A percentile compares a stretch with the other conserved stretches of the same genome.
Conservation (phyloP, 53 echinoderm and acorn worm species). For the Hippasteria phrygiana region DNA sequence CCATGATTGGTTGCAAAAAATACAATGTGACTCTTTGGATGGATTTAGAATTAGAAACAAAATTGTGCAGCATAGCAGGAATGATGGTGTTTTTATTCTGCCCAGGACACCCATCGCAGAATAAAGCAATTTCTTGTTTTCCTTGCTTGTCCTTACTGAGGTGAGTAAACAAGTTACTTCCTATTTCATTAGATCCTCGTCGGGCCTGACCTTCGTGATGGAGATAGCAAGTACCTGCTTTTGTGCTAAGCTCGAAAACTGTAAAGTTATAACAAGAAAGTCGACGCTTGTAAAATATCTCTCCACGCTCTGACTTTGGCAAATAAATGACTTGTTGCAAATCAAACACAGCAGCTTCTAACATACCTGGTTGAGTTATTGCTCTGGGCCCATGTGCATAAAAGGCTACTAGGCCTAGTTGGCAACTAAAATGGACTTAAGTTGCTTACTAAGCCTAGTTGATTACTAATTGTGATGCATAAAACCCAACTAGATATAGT, state of each 20-base stretch:
- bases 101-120: conserved; percentile 50
- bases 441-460: too few relatives aligned
- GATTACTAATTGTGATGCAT: too few relatives aligned
- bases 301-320: conserved; percentile 63
- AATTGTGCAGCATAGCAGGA: conserved; percentile 42
- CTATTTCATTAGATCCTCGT: conserved; percentile 71
- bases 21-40: conserved; percentile 35
- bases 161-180: conserved; percentile 54
- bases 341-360: conserved; percentile 48
- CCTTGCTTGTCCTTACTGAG: conserved; percentile 52
- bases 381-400: too few relatives aligned
- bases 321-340: conserved; percentile 75
- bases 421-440: too few relatives aligned
- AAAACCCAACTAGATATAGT: too few relatives aligned
- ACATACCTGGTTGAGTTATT: neutral
- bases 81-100: conserved; percentile 56
- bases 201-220: conserved; percentile 64
- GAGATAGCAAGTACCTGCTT: conserved; percentile 56
- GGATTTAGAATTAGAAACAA: conserved; percentile 33
- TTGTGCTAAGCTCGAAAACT: conserved; percentile 58
- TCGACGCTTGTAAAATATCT: conserved; percentile 66
- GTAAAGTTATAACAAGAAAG: conserved; percentile 69
- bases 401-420: too few relatives aligned
- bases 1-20: conserved; percentile 33
- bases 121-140: conserved; percentile 48